phyloP scores from a whole-genome alignment of 2,797 vertebrate genomes.

The Acomys russatus region DNA sequence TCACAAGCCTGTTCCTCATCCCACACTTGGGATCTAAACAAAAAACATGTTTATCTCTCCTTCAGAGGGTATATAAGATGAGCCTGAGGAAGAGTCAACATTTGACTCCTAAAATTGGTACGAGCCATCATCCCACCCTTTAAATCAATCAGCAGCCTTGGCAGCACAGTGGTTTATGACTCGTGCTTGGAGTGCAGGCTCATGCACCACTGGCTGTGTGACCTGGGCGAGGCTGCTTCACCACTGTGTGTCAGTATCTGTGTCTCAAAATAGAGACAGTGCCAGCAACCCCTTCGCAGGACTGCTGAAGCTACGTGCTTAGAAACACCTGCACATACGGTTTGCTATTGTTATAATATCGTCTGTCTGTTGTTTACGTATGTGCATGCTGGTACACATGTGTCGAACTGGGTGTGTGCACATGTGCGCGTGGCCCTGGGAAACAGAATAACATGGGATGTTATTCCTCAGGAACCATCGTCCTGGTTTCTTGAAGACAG shows the following conservation, averaged over 20 bases:
- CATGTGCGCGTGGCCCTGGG: background rate
- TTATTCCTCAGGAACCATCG: too few species aligned
- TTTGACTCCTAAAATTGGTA: background rate
- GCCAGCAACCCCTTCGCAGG: background rate
- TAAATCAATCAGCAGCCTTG: background rate
- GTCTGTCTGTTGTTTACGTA: background rate
- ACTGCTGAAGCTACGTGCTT: background rate
- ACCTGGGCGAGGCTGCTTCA: background rate
- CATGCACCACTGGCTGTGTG: background rate
- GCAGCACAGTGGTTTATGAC: background rate
- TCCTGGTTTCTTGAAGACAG: background rate
- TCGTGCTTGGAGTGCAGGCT: background rate
- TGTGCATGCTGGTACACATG: background rate
- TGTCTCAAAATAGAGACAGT: background rate
- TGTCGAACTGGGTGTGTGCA: background rate
- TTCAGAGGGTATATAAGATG: background rate
- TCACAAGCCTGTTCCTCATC: too few species aligned
- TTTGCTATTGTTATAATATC: background rate
- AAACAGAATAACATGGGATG: background rate
- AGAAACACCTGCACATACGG: background rate
- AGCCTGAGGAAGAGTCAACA: slow-evolving; percentile 17
- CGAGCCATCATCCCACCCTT: background rate
- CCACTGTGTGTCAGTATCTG: background rate
- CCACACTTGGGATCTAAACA: too few species aligned
- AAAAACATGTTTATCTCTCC: too few species aligned